Conservation (phyloP, 2,888 invertebrate genomes). For the Lasius platythorax region DNA sequence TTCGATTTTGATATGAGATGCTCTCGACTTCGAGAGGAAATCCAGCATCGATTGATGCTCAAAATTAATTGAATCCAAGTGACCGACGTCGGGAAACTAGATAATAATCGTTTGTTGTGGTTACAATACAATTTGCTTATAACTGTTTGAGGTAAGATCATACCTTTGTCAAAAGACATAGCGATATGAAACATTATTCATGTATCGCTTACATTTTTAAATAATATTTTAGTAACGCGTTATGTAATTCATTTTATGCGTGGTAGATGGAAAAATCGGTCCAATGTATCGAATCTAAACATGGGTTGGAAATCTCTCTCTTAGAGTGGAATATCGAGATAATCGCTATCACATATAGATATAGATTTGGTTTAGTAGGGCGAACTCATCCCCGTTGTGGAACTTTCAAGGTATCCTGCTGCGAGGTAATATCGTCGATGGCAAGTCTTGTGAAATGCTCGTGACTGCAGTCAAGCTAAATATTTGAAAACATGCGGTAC, state of each 20-base stretch:
- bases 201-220: not conserved
- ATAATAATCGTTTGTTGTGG: conserved; percentile 23
- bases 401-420: conserved; percentile 38
- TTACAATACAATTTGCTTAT: not conserved
- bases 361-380: conserved; percentile 4
- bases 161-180: not conserved
- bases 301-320: conserved; percentile 14
- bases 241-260: not conserved
- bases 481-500: conserved; percentile 55
- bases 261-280: not conserved
- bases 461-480: conserved; percentile 55
- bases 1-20: conserved; percentile 3
- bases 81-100: conserved; percentile 10
- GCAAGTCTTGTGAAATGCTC: conserved; percentile 31
- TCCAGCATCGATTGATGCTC: conserved; percentile 19
- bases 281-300: not conserved
- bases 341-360: conserved; percentile 12
- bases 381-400: conserved; percentile 22
- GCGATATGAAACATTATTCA: not conserved
- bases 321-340: conserved; percentile 14
- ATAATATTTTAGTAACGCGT: not conserved
- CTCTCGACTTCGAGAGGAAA: conserved; percentile 4
- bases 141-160: not conserved
- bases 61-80: conserved; percentile 42
- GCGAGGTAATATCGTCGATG: conserved; percentile 38